Evolutionary conservation across 2,888 invertebrate genomes (phyloP), one percentile per base, ranked within the genome.

Genomic region (Eupsilia transversa): DNA sequence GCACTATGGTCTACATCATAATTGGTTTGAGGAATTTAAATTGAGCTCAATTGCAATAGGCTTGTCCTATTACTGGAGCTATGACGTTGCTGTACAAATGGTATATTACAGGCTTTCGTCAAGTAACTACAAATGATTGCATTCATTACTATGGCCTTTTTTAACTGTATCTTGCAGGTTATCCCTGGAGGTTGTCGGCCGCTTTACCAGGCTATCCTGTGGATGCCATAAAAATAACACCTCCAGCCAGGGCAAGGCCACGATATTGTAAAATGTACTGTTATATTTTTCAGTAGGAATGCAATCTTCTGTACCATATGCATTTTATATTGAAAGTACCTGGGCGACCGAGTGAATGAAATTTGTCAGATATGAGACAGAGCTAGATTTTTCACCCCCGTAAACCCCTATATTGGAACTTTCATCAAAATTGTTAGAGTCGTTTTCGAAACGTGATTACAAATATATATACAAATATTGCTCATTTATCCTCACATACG

Each of bases 41-140:
- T 83, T 78, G 78, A 83, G 10, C 61, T 83, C 33, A 83, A 78
- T 78, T 68, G 79, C 30, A 27, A 78, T 68, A 57, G 17, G 61
- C 49, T 57, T 78, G 83, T 52, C 43, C 56, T 83, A 52, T 78
- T 63, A 78, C 1, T n/a, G 0, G 9, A 63, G 20, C 2, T 27
- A 57, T 82, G 49, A 63, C 43, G n/a, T 30, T 14, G 35, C 5
- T 57, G 3, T 23, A 52, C 33, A 77, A 61, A 46, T 59, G 9
- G 17, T 59, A 30, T n/a, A 49, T 57, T 59, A 64, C 38, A 27
- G 9, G 9, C 38, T 46, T 38, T 77, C 17, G 5, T 33, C 17
- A n/a, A 41, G 30, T 46, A 9, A 12, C 12, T 70, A 49, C 6
- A 71, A 27, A 71, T 23, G 20, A 41, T n/a, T 59, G 20, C n/a